Base-by-base conservation (phyloP, 1,140 invertebrate species). In the Carcinoscorpius rotundicauda region DNA sequence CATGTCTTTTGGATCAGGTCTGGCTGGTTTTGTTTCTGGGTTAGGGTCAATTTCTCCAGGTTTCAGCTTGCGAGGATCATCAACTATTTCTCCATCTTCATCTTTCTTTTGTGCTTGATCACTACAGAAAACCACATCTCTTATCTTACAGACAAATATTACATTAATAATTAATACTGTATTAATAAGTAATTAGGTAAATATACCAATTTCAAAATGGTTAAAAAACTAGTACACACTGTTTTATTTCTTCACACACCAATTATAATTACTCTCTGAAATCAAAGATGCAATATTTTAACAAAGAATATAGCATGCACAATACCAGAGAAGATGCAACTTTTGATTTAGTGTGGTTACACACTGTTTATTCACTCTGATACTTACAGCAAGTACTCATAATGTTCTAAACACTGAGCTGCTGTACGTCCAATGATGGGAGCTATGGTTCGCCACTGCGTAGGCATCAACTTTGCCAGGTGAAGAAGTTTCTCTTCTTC, bases 1-100 rank as follows among this genome's bases (percentile, higher is more conserved):
- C 97, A 99, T 99, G 75, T 99, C 97, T 73, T 98, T 95, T n/a
- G 97, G 96, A 82, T 99, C 97, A 10, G 97, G 97, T 64, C 97
- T 82, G 0, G 97, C 97, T 50, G 97, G 97, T 78, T 99, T 99
- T 9, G 96, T 99, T 80, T 99, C 97, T 48, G 97, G 97, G 80
- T 98, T 98, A 0, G 97, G 97, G 80, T 99, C 97, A 75, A 99
- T 99, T 82, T 99, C 97, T 60, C 97, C 97, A 3, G 96, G 95
- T 76, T 96, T 96, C 0, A 99, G 79, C 76, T 98, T 98, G 29
- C 96, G 82, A 0, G 96, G 95, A 80, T 99, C 96, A 72, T 83
- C 82, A 60, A 84, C 85, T 63, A 87, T 85, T 77, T 94, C 91
- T 64, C 94, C 90, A 8, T 91, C 92, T 78, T 97, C 93, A 75